Evolutionary conservation across 2,797 vertebrate genomes (phyloP), one percentile per base, ranked within the genome.

Genomic region (Galagoides demidoff): DNA sequence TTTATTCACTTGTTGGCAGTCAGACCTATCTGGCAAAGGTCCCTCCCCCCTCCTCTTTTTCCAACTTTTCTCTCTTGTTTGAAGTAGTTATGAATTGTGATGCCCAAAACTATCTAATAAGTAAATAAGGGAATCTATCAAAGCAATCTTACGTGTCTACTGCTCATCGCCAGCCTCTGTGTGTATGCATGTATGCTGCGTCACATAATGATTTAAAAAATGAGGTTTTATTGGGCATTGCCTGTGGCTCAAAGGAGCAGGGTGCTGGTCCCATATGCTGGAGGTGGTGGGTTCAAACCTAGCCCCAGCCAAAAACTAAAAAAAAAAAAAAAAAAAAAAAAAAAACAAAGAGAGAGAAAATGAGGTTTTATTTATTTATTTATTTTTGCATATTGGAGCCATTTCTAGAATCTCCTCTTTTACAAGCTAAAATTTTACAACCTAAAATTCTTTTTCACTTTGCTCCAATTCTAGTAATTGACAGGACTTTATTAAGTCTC

Each of bases 1-100:
- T 98, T 96, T 97, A 95, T 96, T 96, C 96, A 96, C 96, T 95
- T 64, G 86, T 71, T 84, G 57, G 86, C 92, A 95, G 87, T 93
- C 91, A 64, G 94, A 88, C 81, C 71, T 92, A 59, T 97, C 97
- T 95, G 93, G 89, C 87, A 92, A 97, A 94, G 85, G 79, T 95
- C 85, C 82, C 49, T 70, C 86, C 82, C 11, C 43, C 63, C 29
- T 70, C 39, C 2, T 79, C 52, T 70, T 61, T n/a, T 34, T 37
- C n/a, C 22, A 16, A 84, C 27, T 39, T 90, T 85, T 81, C 63
- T 96, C 13, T 96, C 25, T 61, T 74, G 12, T 83, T 49, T 89
- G 77, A 96, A 90, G 74, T 87, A 85, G 87, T 83, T 91, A 83
- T 95, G 84, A 96, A 93, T 59, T 73, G 17, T 37, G 78, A 63